Conservation (phyloP, 2,888 invertebrate genomes). For the Tribolium freemani region DNA sequence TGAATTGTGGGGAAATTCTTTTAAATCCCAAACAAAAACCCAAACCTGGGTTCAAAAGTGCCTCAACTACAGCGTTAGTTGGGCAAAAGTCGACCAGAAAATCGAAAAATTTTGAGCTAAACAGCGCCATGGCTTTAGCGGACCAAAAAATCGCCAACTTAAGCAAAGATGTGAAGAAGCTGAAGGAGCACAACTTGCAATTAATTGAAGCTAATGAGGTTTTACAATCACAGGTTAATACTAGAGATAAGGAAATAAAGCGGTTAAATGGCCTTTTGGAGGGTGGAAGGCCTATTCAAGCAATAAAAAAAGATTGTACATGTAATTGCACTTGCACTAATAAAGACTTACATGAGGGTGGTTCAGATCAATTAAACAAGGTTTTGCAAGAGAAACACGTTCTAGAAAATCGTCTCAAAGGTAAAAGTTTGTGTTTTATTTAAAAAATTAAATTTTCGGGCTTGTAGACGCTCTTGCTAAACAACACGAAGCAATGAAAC, state of each 20-base stretch:
- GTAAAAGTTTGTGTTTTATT: conserved; percentile 51
- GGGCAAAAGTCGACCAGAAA: conserved; percentile 69
- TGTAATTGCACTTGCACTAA: conserved; percentile 67
- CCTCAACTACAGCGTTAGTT: conserved; percentile 62
- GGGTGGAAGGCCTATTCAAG: conserved; percentile 78
- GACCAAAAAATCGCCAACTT: conserved; percentile 66
- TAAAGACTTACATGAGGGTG: conserved; percentile 70
- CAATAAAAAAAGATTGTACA: conserved; percentile 75
- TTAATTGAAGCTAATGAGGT: conserved; percentile 64
- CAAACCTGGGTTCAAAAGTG: conserved; percentile 35
- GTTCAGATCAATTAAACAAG: conserved; percentile 72
- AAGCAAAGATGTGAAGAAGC: conserved; percentile 65
- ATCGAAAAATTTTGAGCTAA: conserved; percentile 69
- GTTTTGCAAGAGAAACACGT: conserved; percentile 74
- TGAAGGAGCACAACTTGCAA: conserved; percentile 65
- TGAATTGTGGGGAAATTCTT: conserved; percentile 65
- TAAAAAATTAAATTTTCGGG: background rate
- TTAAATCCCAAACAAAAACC: conserved; percentile 25
- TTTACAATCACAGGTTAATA: conserved; percentile 63
- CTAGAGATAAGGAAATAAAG: conserved; percentile 79
- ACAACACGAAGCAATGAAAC: conserved; percentile 86
- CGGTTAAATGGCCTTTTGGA: conserved; percentile 78
- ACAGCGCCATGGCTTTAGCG: conserved; percentile 64
- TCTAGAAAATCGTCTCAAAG: conserved; percentile 72
- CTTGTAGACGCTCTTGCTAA: conserved; percentile 72